Base-by-base conservation (phyloP, 2,797 vertebrate genomes). In the Sebastes itinus region DNA sequence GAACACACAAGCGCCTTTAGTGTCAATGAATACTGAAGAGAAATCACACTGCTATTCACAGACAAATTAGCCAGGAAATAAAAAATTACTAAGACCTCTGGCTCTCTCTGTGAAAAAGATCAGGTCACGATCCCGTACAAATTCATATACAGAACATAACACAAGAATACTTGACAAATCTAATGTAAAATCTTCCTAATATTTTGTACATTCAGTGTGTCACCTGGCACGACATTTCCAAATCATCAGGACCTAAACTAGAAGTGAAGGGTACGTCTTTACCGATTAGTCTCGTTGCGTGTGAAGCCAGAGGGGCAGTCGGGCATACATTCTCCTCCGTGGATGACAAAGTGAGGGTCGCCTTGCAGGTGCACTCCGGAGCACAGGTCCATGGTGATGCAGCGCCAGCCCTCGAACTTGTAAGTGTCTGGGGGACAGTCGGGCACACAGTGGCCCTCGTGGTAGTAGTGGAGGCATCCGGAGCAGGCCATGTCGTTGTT, bases 341-440 rank as follows among this genome's bases (percentile, higher is more conserved):
- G 98, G 69, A 99, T 97, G 91, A 99, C 97, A 6, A 99, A 99
- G 89, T 96, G 96, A 0, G 86, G 88, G 13, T 97, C 97, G 0
- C 86, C 95, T 0, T 94, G 94, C 33, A 95, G 95, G 77, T 96
- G 97, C 82, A 98, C 96, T 46, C 95, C 95, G 80, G 97, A 95
- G 58, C 98, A 99, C 67, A 96, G 91, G 38, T 99, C 97, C 38
- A 96, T 95, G 71, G 97, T 97, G 89, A 99, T 98, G 3, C 99
- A 99, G 92, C 97, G 98, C 98, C 98, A 99, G 92, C 98, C 98
- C 90, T 99, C 97, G 0, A 99, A 99, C 89, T 95, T 96, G 95
- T 97, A 99, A 9, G 98, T 99, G 92, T 92, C 96, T 0, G 94
- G 91, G 0, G 98, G 99, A 81, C 99, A 99, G 91, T 94, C 94